Base-by-base conservation (phyloP, 2,888 invertebrate genomes). In the Rhopalosiphum nymphaeae region DNA sequence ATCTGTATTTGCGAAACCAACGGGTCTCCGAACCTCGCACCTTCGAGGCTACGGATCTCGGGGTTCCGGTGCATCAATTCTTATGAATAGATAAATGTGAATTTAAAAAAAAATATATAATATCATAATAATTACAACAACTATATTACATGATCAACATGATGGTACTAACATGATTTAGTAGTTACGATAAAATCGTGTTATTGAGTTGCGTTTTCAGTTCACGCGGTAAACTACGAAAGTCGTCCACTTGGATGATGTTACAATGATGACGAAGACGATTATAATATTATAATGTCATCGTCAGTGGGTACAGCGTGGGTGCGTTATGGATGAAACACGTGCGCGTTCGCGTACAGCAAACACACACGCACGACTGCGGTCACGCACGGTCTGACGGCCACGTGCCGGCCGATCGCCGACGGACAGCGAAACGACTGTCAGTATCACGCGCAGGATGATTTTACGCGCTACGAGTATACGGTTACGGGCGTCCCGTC, bases 331-430 rank as follows among this genome's bases (percentile, higher is more conserved):
- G 67, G 67, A 21, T 5, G 36, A 36, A 78, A 36, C 78, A 36
- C 78, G 53, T 21, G 53, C 53, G 21, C 21, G 53, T 11, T 11
- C 78, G 21, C 21, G 36, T 36, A 78, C 78, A 36, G 78, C 1
- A 36, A 36, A 78, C 36, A 78, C 21, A 36, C 78, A 36, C 78
- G 78, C 78, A 21, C 78, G 36, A 36, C 78, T 36, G 78, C 78
- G 78, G 78, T 78, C 78, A 78, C 78, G 78, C 78, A 36, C 78
- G 36, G 78, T 78, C 78, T 21, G 78, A 78, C 78, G 78, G 78
- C 78, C 78, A 36, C 78, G 78, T 78, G 78, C 78, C 36, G 78
- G 36, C 78, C 16, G 36, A 21, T 36, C 78, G 78, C 78, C 36
- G 78, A 36, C 78, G 78, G 7, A 78, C 36, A 21, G 36, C 5